Evolutionary conservation across 1,140 invertebrate species (phyloP).

Genomic region (Galleria mellonella): DNA sequence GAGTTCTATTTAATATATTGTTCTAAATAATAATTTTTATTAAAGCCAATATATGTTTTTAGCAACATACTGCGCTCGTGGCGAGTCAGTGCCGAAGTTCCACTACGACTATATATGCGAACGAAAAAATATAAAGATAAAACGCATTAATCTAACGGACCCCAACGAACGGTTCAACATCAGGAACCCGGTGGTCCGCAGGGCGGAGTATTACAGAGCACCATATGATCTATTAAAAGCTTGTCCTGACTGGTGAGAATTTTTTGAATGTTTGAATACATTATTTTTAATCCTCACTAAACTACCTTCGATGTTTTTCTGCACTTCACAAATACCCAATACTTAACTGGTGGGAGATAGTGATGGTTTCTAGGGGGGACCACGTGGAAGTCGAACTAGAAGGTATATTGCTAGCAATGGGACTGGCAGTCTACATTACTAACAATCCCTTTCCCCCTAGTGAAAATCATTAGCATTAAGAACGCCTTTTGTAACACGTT

Average conservation of each 20-base stretch:
- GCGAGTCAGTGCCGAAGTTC: slow-evolving; percentile 55
- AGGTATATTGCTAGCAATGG: too few species aligned
- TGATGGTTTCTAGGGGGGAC: too few species aligned
- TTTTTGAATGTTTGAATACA: not conserved
- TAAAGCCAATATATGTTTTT: not conserved
- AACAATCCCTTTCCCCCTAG: too few species aligned
- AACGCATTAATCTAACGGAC: slow-evolving; percentile 51
- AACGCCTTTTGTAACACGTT: too few species aligned
- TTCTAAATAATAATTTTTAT: too few species aligned
- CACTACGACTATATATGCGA: slow-evolving; percentile 67
- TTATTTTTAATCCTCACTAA: not conserved
- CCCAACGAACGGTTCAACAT: slow-evolving; percentile 61
- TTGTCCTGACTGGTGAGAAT: slow-evolving; percentile 57
- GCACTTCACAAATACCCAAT: too few species aligned
- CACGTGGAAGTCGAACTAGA: too few species aligned
- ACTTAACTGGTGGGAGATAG: too few species aligned
- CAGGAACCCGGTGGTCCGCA: slow-evolving; percentile 51
- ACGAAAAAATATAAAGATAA: slow-evolving; percentile 50
- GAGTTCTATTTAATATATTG: too few species aligned
- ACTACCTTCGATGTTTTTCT: too few species aligned
- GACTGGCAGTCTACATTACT: too few species aligned
- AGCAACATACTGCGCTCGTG: slow-evolving; percentile 58
- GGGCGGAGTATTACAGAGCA: slow-evolving; percentile 58
- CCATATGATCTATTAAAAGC: slow-evolving; percentile 58
- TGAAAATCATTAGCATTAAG: too few species aligned